phyloP scores from a whole-genome alignment of 2,797 vertebrate genomes.

The Chrysocyon brachyurus region DNA sequence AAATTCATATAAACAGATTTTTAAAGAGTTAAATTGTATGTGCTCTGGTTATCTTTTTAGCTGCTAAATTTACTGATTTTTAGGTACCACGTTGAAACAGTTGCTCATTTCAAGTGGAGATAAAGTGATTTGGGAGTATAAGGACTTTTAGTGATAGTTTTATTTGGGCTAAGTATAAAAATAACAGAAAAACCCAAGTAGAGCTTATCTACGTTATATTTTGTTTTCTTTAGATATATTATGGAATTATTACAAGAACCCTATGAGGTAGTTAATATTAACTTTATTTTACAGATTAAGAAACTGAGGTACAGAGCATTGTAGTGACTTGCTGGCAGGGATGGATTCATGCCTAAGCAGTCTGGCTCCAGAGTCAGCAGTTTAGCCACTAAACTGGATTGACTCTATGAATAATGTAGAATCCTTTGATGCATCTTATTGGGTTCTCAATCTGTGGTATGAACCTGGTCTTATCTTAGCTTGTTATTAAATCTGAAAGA shows the following conservation, averaged over 20 bases:
- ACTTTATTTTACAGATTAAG: not conserved
- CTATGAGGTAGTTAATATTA: not conserved
- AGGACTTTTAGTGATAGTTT: slow-evolving; percentile 7
- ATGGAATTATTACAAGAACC: not conserved
- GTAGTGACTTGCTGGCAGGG: not conserved
- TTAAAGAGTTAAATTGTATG: not conserved
- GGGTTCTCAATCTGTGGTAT: not conserved
- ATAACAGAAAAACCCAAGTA: slow-evolving; percentile 6
- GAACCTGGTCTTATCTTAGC: not conserved
- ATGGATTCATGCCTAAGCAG: not conserved
- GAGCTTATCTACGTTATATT: not conserved
- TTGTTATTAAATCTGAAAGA: slow-evolving; percentile 6
- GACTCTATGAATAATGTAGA: not conserved
- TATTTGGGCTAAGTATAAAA: not conserved
- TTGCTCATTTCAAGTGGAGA: slow-evolving; percentile 33
- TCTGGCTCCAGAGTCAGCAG: not conserved
- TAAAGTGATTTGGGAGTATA: not conserved
- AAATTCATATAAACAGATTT: not conserved
- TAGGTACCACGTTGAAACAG: not conserved
- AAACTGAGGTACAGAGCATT: not conserved
- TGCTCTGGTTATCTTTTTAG: slow-evolving; percentile 21
- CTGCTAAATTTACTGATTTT: slow-evolving; percentile 16
- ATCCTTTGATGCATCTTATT: not conserved
- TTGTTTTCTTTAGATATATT: slow-evolving; percentile 35
- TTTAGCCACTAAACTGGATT: not conserved